A percentile compares a stretch with the other conserved stretches of the same genome.
Conservation (phyloP, 2,113 vertebrate species). For the Nothoprocta perdicaria region DNA sequence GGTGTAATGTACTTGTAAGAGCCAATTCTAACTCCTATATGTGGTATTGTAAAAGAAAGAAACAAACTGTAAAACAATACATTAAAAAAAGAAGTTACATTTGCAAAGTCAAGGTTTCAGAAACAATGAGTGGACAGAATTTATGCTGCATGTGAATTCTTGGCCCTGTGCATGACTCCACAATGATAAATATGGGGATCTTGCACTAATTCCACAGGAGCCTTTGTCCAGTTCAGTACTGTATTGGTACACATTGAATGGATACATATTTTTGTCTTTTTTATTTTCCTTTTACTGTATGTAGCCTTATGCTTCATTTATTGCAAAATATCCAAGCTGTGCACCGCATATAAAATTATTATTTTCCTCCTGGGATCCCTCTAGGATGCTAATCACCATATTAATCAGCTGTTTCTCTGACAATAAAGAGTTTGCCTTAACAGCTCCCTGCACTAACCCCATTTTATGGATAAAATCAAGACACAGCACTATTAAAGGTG, state of each 20-base stretch:
- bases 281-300: not conserved
- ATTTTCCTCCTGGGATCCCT: slow-evolving; percentile 37
- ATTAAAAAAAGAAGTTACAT: not conserved
- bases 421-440: slow-evolving; percentile 33
- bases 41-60: not conserved
- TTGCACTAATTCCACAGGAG: not conserved
- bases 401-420: slow-evolving; percentile 51
- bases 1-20: not conserved
- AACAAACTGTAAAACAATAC: not conserved
- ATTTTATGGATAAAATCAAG: slow-evolving; percentile 6
- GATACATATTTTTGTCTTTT: not conserved
- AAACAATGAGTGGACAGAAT: not conserved
- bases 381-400: slow-evolving; percentile 35
- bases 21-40: not conserved
- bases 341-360: slow-evolving; percentile 14
- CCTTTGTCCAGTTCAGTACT: not conserved
- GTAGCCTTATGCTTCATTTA: not conserved
- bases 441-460: slow-evolving; percentile 2
- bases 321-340: not conserved
- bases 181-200: not conserved
- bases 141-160: not conserved
- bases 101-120: not conserved
- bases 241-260: not conserved
- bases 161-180: not conserved
- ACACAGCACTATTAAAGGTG: not conserved